Conservation (phyloP, 2,888 invertebrate genomes). For the Antheraea yamamai region DNA sequence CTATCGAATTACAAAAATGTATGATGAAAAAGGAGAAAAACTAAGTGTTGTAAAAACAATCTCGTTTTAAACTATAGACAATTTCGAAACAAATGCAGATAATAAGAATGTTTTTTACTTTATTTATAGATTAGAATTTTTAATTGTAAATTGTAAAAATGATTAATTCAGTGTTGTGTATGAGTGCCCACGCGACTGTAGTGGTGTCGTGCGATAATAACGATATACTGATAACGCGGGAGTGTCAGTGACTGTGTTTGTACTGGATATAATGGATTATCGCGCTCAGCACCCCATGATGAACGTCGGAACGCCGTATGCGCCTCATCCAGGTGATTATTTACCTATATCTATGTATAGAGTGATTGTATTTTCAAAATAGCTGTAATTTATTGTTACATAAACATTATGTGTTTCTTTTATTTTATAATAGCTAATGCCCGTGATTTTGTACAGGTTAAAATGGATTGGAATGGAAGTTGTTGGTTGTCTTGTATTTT, state of each 20-base stretch:
- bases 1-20: neutral
- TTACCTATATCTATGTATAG: constrained; percentile 2
- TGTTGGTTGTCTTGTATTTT: no score
- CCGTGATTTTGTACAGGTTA: no score
- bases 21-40: no score
- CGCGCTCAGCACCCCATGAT: constrained; percentile 70
- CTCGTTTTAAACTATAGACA: no score
- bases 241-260: constrained; percentile 51
- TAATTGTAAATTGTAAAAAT: neutral
- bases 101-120: neutral
- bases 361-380: neutral
- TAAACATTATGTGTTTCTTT: no score
- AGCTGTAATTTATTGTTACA: neutral
- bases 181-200: neutral
- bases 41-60: no score
- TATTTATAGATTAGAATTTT: neutral
- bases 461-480: no score
- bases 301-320: constrained; percentile 70
- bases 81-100: neutral
- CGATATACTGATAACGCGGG: constrained; percentile 15
- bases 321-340: constrained; percentile 68
- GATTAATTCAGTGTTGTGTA: neutral
- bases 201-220: constrained; percentile 3
- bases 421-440: no score
- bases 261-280: constrained; percentile 69